Conservation (phyloP, 1,140 invertebrate genomes). For the Intoshia linei region DNA sequence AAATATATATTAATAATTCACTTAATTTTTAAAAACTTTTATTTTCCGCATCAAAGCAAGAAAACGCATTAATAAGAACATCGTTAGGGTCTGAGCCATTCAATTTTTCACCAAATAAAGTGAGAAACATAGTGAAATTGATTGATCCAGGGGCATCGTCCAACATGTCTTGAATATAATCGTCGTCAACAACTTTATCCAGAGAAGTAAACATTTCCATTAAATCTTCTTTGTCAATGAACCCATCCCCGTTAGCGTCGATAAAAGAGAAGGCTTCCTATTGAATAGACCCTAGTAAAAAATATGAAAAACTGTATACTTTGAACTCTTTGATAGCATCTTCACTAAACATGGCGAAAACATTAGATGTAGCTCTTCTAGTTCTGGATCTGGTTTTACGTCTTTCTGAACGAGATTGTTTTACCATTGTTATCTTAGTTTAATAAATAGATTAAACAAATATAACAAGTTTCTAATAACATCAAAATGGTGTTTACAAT, state of each 20-base stretch:
- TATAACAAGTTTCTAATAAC: no score
- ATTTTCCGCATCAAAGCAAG: conserved; percentile 28
- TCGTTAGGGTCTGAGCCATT: conserved; percentile 31
- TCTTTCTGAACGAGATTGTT: no score
- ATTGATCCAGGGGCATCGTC: conserved; percentile 31
- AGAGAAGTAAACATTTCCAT: conserved; percentile 93
- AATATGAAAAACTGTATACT: conserved; percentile 1
- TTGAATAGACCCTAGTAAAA: conserved; percentile 23
- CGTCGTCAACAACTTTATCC: conserved; percentile 27
- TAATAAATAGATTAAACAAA: no score
- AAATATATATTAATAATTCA: no score
- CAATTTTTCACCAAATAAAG: conserved; percentile 29
- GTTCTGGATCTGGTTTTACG: conserved; percentile 5
- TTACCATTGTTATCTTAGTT: no score
- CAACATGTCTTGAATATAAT: conserved; percentile 28
- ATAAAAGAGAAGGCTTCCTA: conserved; percentile 99
- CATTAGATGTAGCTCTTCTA: conserved; percentile 8
- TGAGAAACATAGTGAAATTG: conserved; percentile 32
- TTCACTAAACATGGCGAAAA: conserved; percentile 9
- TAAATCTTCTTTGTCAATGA: conserved; percentile 86
- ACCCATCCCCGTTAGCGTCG: conserved; percentile 60
- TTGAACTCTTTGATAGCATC: conserved; percentile 9
- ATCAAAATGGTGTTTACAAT: no score
- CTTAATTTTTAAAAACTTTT: conserved; percentile 12
- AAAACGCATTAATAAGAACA: conserved; percentile 29